phyloP scores from a whole-genome alignment of 2,797 vertebrate genomes.

The Limnodromus scolopaceus region DNA sequence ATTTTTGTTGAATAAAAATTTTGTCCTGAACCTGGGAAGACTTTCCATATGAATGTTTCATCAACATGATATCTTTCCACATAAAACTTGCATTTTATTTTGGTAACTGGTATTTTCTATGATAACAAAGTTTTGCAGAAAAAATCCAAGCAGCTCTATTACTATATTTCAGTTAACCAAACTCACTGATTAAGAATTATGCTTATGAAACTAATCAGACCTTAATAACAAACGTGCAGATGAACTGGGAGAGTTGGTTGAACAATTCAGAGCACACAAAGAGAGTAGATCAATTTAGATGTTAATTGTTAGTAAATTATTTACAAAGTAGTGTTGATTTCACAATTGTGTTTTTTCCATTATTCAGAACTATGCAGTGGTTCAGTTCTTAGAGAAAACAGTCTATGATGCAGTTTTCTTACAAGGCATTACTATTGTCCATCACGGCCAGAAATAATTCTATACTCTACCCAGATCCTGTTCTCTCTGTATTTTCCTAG shows the following conservation, averaged over 20 bases:
- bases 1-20: background rate
- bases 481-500: background rate
- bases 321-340: background rate
- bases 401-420: background rate
- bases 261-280: background rate
- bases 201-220: background rate
- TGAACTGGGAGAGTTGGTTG: background rate
- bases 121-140: background rate
- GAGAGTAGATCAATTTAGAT: background rate
- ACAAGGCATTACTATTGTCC: background rate
- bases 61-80: background rate
- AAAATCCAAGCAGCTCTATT: background rate
- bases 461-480: background rate
- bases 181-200: background rate
- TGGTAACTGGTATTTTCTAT: background rate
- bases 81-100: background rate
- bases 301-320: constrained; percentile 4
- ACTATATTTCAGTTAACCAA: background rate
- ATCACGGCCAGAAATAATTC: background rate
- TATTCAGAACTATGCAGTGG: background rate
- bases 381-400: background rate
- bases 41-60: background rate
- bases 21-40: background rate
- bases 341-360: background rate
- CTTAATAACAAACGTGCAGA: background rate